Conservation (phyloP, 1,140 invertebrate genomes). For the Cotesia glomerata region DNA sequence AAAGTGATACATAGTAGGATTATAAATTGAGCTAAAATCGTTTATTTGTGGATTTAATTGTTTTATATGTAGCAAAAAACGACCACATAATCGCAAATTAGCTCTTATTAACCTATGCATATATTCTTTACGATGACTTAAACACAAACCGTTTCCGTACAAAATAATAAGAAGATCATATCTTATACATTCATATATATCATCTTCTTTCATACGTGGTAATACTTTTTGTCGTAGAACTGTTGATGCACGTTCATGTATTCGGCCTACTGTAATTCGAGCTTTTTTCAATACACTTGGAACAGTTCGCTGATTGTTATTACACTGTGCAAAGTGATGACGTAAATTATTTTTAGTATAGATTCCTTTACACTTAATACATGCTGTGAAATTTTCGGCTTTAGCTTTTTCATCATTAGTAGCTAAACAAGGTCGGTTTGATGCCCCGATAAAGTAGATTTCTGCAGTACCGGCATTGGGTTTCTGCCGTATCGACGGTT, state of each 20-base stretch:
- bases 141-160: background rate
- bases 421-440: no score
- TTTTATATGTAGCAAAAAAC: background rate
- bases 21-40: no score
- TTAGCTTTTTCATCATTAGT: no score
- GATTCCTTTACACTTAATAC: no score
- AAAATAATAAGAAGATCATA: background rate
- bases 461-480: no score
- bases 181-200: background rate
- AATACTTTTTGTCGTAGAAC: background rate
- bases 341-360: no score
- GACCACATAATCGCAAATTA: background rate
- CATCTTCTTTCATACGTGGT: background rate
- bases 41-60: background rate
- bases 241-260: background rate
- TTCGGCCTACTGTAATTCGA: background rate
- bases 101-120: background rate
- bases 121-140: background rate
- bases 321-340: no score
- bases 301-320: background rate
- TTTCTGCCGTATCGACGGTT: no score
- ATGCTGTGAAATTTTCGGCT: no score
- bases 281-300: background rate
- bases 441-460: no score
- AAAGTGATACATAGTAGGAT: no score